Conservation (phyloP, 2,113 vertebrate species). For the Phrynocephalus versicolor region DNA sequence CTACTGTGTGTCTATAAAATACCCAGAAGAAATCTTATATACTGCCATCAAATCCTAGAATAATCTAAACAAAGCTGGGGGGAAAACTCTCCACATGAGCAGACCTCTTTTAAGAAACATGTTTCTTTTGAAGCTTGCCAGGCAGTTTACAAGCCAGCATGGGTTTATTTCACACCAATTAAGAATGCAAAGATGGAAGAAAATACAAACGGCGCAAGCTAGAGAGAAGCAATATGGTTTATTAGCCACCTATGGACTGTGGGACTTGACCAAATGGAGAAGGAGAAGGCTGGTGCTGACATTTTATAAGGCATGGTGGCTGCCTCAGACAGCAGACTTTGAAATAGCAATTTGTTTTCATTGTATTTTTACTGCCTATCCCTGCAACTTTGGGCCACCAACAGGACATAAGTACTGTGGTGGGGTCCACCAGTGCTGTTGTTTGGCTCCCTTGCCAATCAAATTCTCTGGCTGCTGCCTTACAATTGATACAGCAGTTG, state of each 20-base stretch:
- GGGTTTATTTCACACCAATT: slow-evolving; percentile 36
- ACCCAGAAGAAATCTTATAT: slow-evolving; percentile 21
- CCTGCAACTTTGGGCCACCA: not conserved
- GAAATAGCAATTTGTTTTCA: too few species aligned
- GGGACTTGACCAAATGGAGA: not conserved
- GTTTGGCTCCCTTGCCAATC: not conserved
- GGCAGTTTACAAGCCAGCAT: slow-evolving; percentile 10
- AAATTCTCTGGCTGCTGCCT: too few species aligned
- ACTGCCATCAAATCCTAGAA: slow-evolving; percentile 34
- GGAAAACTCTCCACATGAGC: slow-evolving; percentile 32
- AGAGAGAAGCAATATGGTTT: not conserved
- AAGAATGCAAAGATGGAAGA: slow-evolving; percentile 31
- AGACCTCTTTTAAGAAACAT: slow-evolving; percentile 37
- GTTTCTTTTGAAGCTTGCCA: slow-evolving; percentile 32
- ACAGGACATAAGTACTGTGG: not conserved
- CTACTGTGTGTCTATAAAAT: slow-evolving; percentile 45
- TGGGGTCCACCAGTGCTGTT: too few species aligned
- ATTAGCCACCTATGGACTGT: accelerated
- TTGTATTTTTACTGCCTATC: not conserved
- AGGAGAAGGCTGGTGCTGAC: too few species aligned
- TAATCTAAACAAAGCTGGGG: slow-evolving; percentile 20
- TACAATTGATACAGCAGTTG: too few species aligned
- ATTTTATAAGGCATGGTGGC: not conserved
- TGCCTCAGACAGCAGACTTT: not conserved
- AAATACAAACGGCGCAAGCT: not conserved